A percentile compares a stretch with the other conserved stretches of the same genome.
These are phyloP conservation scores for Epinephelus moara DNA, from an alignment of 2,113 vertebrate species.

Conservation along the genomic window DNA sequence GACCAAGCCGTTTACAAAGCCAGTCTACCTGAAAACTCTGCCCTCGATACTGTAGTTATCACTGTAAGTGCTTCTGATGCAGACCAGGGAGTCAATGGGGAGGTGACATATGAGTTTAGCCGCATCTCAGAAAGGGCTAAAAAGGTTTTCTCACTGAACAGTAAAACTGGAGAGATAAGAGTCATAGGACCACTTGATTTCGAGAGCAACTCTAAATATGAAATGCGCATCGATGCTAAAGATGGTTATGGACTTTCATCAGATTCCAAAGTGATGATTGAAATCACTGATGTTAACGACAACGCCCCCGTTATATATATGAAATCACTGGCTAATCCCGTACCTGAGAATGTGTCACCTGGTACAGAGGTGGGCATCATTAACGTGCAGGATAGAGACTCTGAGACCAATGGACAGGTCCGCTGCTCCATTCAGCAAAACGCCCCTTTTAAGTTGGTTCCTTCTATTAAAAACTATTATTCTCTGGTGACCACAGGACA, in stretches of 20 bases:
- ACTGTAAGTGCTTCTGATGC: slow-evolving; percentile 82
- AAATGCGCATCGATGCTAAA: slow-evolving; percentile 76
- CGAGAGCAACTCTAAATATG: slow-evolving; percentile 60
- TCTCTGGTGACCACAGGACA: too few species aligned
- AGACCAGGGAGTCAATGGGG: slow-evolving; percentile 73
- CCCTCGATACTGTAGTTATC: slow-evolving; percentile 60
- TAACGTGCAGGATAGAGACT: too few species aligned
- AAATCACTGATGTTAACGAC: not conserved
- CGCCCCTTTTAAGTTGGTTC: too few species aligned
- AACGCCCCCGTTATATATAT: not conserved
- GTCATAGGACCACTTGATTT: slow-evolving; percentile 51
- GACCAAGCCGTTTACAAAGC: slow-evolving; percentile 65
- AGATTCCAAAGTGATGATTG: slow-evolving; percentile 56
- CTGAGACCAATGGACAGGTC: too few species aligned
- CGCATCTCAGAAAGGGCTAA: slow-evolving; percentile 43
- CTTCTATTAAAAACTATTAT: too few species aligned
- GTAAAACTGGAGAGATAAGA: slow-evolving; percentile 58
- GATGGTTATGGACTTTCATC: slow-evolving; percentile 80
- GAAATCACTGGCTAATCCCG: not conserved
- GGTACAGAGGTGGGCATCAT: too few species aligned
- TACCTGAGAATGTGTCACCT: slow-evolving; percentile 10
- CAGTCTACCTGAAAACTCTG: slow-evolving; percentile 70
- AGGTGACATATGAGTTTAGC: slow-evolving; percentile 68
- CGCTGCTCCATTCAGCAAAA: too few species aligned
- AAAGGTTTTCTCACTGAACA: slow-evolving; percentile 47